Percentiles rank a stretch among this genome's conserved stretches.
Evolutionary conservation across 1,140 invertebrate species (phyloP).

Genomic region (Parapsyche elsis): DNA sequence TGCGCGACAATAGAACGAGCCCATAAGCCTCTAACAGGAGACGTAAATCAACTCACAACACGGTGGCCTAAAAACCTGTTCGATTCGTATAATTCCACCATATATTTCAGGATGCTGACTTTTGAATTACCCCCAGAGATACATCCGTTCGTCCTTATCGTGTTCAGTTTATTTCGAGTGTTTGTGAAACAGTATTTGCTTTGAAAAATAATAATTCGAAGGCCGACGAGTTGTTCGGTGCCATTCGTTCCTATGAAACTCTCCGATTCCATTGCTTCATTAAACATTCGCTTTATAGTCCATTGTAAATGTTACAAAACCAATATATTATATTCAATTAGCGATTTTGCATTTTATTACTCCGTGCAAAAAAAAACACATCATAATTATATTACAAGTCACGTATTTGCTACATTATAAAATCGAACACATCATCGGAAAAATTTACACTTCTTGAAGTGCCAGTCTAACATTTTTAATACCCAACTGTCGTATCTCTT

Average conservation of each 20-base stretch:
- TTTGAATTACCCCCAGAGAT: slow-evolving; percentile 14
- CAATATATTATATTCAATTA: slow-evolving; percentile 22
- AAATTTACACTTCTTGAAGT: too few relatives aligned
- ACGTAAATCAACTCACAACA: slow-evolving; percentile 20
- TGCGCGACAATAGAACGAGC: slow-evolving; percentile 14
- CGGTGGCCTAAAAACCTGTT: neutral
- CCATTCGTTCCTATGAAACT: neutral
- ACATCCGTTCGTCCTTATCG: neutral
- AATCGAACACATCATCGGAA: too few relatives aligned
- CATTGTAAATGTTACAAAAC: slow-evolving; percentile 14
- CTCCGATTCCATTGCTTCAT: neutral
- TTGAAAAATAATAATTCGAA: neutral
- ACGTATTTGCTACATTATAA: too few relatives aligned
- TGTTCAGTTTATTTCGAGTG: neutral
- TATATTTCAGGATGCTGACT: slow-evolving; percentile 18
- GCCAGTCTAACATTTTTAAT: too few relatives aligned
- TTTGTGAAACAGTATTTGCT: neutral
- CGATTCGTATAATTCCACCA: slow-evolving; percentile 20
- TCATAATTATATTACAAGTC: too few relatives aligned
- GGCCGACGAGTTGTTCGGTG: neutral
- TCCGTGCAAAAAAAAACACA: too few relatives aligned
- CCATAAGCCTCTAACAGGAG: slow-evolving; percentile 12
- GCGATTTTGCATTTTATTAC: neutral
- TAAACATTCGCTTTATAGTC: neutral
- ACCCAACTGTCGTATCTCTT: too few relatives aligned